Evolutionary conservation across 2,888 invertebrate species (phyloP).

Genomic region (Stomorhina lunata): DNA sequence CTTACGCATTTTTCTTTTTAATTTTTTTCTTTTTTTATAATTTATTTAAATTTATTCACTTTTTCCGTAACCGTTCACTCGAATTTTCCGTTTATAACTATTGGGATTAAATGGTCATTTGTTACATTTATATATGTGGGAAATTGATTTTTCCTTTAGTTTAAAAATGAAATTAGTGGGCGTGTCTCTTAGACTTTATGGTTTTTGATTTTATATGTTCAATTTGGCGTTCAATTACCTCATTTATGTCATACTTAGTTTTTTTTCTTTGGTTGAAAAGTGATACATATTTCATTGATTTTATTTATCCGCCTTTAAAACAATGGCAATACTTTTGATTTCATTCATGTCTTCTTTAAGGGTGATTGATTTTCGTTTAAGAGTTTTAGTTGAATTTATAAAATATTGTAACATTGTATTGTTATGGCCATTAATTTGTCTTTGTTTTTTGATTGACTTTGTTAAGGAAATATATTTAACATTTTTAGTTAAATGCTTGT

Average conservation of each 20-base stretch:
- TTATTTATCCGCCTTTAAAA: neutral
- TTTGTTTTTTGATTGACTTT: neutral
- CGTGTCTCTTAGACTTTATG: conserved; percentile 64
- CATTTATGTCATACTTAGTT: conserved; percentile 53
- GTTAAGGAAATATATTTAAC: conserved; percentile 29
- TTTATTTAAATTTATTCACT: conserved; percentile 47
- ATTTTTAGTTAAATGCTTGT: conserved; percentile 4
- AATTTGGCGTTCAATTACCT: conserved; percentile 63
- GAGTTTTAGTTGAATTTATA: too few relatives aligned
- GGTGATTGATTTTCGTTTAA: conserved; percentile 50
- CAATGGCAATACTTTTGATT: neutral
- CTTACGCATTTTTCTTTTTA: conserved; percentile 57
- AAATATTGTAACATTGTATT: neutral
- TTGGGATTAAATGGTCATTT: conserved; percentile 23
- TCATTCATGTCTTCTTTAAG: conserved; percentile 34
- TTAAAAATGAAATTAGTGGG: conserved; percentile 14
- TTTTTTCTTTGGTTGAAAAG: too few relatives aligned
- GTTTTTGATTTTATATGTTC: conserved; percentile 45
- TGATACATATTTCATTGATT: conserved; percentile 45
- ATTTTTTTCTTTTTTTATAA: neutral
- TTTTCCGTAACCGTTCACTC: conserved; percentile 28
- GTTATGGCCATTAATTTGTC: neutral
- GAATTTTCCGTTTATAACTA: conserved; percentile 47
- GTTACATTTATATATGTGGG: conserved; percentile 45
- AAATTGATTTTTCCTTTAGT: neutral